Percentiles rank a stretch among this genome's conserved stretches.
Conservation (phyloP, 2,113 vertebrate species). For the Rhodinocichla rosea region DNA sequence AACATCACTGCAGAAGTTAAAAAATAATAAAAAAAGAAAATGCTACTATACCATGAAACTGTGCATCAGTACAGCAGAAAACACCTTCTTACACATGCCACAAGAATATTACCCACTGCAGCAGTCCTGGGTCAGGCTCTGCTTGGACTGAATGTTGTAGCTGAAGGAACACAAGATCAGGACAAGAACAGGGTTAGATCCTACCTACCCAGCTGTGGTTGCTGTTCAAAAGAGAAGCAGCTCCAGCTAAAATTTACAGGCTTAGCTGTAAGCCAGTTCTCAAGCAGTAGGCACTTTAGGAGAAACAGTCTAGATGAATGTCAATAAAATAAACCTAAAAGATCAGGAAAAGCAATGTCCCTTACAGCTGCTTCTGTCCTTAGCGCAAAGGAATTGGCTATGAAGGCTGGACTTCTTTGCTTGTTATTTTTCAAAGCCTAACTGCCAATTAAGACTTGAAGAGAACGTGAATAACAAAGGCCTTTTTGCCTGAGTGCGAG, state of each 20-base stretch:
- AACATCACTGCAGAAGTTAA: not conserved
- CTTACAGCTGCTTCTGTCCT: not conserved
- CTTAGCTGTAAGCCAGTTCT: not conserved
- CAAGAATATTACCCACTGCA: not conserved
- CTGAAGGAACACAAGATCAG: not conserved
- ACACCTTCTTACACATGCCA: not conserved
- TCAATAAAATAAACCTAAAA: not conserved
- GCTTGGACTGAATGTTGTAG: not conserved
- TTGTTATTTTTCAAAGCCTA: not conserved
- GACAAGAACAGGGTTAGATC: not conserved
- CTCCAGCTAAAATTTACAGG: not conserved
- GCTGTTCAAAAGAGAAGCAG: not conserved
- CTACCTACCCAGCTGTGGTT: not conserved
- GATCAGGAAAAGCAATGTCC: not conserved
- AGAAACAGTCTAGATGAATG: not conserved
- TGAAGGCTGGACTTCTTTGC: not conserved
- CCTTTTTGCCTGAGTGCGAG: not conserved
- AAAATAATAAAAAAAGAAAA: not conserved
- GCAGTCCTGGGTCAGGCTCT: not conserved
- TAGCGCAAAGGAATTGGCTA: not conserved
- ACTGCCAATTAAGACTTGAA: not conserved
- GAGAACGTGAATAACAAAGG: not conserved
- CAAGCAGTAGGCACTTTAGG: not conserved
- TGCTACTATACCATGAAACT: rapidly evolving
- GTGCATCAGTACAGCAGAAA: not conserved